Evolutionary conservation across 2,113 vertebrate genomes (phyloP).

Genomic region (Cavia aperea): DNA sequence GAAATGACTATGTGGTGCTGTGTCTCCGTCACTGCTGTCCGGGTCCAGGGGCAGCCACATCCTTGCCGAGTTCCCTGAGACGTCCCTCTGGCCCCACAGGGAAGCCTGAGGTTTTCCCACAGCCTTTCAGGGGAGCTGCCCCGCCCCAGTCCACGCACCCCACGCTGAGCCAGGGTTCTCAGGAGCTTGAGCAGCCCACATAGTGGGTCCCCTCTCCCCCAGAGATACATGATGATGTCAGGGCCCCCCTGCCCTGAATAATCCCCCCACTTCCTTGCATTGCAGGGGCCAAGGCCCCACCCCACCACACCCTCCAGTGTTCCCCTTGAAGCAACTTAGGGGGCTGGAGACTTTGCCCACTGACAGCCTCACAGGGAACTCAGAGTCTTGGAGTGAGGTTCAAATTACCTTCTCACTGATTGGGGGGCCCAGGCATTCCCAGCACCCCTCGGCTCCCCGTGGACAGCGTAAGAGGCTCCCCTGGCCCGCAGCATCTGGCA

Average conservation of each 20-base stretch:
- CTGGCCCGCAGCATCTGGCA: neutral
- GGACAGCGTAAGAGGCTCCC: neutral
- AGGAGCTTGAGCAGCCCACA: neutral
- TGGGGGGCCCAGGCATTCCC: neutral
- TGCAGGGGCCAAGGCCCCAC: neutral
- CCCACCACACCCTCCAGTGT: neutral
- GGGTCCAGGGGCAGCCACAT: neutral
- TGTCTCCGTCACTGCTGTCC: neutral
- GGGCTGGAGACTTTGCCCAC: neutral
- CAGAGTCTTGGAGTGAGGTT: neutral
- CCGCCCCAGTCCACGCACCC: neutral
- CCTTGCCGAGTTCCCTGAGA: neutral
- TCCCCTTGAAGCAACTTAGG: neutral
- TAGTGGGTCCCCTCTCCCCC: neutral
- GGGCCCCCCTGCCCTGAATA: neutral
- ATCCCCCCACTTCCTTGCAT: too few species aligned
- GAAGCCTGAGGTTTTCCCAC: neutral
- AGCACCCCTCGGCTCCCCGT: neutral
- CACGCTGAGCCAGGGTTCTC: neutral
- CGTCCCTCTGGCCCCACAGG: accelerated
- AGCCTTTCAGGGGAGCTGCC: neutral
- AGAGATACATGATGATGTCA: neutral
- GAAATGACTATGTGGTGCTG: neutral
- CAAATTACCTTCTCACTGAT: neutral
- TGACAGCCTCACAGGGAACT: neutral